Evolutionary conservation across 2,113 vertebrate species (phyloP), one percentile per base, ranked within the genome.

Genomic region (Trichomycterus rosablanca): DNA sequence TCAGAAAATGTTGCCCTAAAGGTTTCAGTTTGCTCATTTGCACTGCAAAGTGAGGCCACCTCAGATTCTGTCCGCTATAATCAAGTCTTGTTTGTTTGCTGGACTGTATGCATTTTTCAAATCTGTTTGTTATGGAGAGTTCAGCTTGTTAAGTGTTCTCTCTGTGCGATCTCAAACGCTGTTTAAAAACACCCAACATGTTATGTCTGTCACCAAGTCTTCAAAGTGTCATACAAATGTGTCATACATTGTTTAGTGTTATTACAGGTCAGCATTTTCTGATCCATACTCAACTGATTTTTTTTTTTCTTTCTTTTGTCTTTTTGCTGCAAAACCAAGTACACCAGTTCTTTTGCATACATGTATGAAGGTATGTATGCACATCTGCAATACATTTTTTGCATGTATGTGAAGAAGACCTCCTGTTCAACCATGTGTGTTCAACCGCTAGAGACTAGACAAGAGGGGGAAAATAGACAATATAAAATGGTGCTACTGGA

Each of bases 401-500:
- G 85, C 84, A 83, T 86, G 84, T 84, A 77, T 72, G 80, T 84
- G 77, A 81, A 80, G 80, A 73, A 80, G 79, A 79, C 79, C 79
- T 83, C 80, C 81, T 80, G 83, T 86, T 83, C 87, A 89, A 84
- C 88, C 89, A 83, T 73, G 88, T 88, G 92, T 88, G 78, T 89
- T 81, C 75, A 87, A 87, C 84, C 78, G 86, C 78, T 76, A 84
- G 87, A 92, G 85, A 88, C 87, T 89, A 89, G 85, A 84, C 82
- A 70, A 79, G 73, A 81, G 80, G 43, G 40, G 30, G 22, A 18
- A 84, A 82, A 83, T 80, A 81, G 80, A 76, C 12, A 51, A 69
- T 60, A 68, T 69, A 66, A 86, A 88, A 97, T 92, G 95, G 96
- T 98, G 95, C 95, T 97, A 98, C 92, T 89, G 78, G 94, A 90